Percentiles rank a stretch among this genome's conserved stretches.
Conservation (phyloP, 2,888 invertebrate genomes). For the Archaeoteleia sp. region DNA sequence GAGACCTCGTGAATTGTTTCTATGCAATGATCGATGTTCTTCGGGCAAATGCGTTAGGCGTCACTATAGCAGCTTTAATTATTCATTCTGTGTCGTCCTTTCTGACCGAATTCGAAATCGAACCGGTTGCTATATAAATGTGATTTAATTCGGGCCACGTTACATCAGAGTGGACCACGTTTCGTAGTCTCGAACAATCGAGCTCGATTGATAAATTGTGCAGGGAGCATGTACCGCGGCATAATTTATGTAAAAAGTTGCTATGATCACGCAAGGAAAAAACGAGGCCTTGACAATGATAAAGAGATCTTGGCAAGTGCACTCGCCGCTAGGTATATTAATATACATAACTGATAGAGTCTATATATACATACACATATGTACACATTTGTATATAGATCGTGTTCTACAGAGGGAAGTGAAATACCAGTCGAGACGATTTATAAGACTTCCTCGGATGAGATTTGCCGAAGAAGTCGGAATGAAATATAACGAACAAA, state of each 20-base stretch:
- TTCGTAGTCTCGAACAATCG: slow-evolving; percentile 11
- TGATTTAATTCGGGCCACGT: slow-evolving; percentile 34
- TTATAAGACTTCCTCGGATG: not conserved
- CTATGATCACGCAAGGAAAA: not conserved
- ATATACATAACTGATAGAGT: too few species aligned
- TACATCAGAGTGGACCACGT: slow-evolving; percentile 9
- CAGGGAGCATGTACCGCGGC: too few species aligned
- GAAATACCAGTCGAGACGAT: too few species aligned
- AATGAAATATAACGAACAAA: slow-evolving; percentile 14
- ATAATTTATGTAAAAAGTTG: too few species aligned
- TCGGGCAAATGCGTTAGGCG: slow-evolving; percentile 14
- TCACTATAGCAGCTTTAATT: slow-evolving; percentile 29
- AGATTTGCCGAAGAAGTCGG: slow-evolving; percentile 1
- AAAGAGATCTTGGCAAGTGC: slow-evolving; percentile 5
- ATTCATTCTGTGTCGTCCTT: slow-evolving; percentile 35
- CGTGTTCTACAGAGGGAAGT: too few species aligned
- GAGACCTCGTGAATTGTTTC: too few species aligned
- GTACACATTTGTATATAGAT: too few species aligned
- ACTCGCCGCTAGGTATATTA: too few species aligned
- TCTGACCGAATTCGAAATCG: slow-evolving; percentile 21
- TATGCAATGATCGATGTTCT: slow-evolving; percentile 29
- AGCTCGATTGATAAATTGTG: not conserved
- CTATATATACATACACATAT: too few species aligned
- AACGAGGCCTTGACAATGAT: slow-evolving; percentile 9
- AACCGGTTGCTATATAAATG: slow-evolving; percentile 30